A percentile compares a stretch with the other conserved stretches of the same genome.
phyloP scores from a whole-genome alignment of 2,888 invertebrate species.

The Euplexia lucipara region DNA sequence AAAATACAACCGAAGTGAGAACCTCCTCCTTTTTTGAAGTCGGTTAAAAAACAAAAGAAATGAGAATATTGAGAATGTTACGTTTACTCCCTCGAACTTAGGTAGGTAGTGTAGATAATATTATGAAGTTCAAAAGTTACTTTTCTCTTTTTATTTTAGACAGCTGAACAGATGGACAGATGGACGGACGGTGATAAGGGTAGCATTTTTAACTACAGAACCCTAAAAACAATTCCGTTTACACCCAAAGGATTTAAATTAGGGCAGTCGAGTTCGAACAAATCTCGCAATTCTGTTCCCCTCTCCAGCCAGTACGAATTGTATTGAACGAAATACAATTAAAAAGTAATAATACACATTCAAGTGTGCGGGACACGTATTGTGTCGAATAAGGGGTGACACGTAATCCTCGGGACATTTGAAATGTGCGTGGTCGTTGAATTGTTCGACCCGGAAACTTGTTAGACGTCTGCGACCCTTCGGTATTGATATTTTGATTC shows the following conservation, averaged over 20 bases:
- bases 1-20: no score
- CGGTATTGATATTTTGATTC: slow-evolving; percentile 23
- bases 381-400: slow-evolving; percentile 41
- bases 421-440: slow-evolving; percentile 34
- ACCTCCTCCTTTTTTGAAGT: no score
- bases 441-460: slow-evolving; percentile 41
- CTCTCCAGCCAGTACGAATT: slow-evolving; percentile 29
- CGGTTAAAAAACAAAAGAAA: no score
- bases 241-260: slow-evolving; percentile 43
- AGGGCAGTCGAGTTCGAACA: slow-evolving; percentile 28
- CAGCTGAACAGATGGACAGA: slow-evolving; percentile 14
- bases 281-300: slow-evolving; percentile 10
- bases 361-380: slow-evolving; percentile 21
- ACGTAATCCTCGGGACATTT: slow-evolving; percentile 31
- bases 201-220: slow-evolving; percentile 19
- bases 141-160: slow-evolving; percentile 27
- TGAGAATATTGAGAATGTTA: no score
- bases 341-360: slow-evolving; percentile 54
- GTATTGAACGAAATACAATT: slow-evolving; percentile 47
- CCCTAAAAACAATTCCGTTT: slow-evolving; percentile 32
- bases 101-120: background rate
- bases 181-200: slow-evolving; percentile 40
- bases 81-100: no score
- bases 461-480: slow-evolving; percentile 38
- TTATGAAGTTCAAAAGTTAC: background rate